phyloP scores from a whole-genome alignment of 2,797 vertebrate genomes.

The Nannoperca obscura region DNA sequence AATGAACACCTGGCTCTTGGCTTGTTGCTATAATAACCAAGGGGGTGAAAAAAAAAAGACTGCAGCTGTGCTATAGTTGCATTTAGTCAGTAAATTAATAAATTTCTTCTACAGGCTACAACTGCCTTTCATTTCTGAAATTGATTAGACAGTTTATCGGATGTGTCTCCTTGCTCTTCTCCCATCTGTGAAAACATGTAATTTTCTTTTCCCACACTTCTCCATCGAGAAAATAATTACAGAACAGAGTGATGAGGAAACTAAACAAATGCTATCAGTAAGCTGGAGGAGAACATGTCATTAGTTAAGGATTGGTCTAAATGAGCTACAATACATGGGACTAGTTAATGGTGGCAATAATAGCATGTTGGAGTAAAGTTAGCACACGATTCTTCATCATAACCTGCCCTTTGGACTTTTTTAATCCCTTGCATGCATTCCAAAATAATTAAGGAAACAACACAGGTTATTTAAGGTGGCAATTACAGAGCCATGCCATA shows the following conservation, averaged over 20 bases:
- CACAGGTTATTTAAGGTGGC: conserved; percentile 22
- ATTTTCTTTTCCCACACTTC: conserved; percentile 61
- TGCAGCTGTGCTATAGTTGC: conserved; percentile 70
- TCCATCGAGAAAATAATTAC: conserved; percentile 67
- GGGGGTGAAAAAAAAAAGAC: neutral
- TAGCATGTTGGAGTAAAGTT: conserved; percentile 8
- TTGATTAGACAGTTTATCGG: conserved; percentile 73
- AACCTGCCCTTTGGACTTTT: conserved; percentile 23
- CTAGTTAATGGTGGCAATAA: conserved; percentile 25
- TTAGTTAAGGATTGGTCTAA: conserved; percentile 31
- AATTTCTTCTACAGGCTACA: conserved; percentile 60
- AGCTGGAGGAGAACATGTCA: conserved; percentile 33
- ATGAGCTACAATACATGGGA: neutral
- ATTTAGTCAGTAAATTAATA: conserved; percentile 72
- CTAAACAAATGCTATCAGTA: conserved; percentile 55
- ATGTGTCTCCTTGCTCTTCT: conserved; percentile 59
- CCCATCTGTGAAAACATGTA: conserved; percentile 68
- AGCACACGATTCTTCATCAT: conserved; percentile 23
- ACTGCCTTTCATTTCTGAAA: conserved; percentile 67
- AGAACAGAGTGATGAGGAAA: conserved; percentile 56
- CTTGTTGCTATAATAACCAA: conserved; percentile 68
- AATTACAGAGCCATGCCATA: neutral
- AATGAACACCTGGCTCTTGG: conserved; percentile 75
- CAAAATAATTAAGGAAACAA: conserved; percentile 21
- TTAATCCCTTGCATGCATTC: conserved; percentile 17